Evolutionary conservation across 2,797 vertebrate species (phyloP).

Genomic region (Typhlichthys subterraneus): DNA sequence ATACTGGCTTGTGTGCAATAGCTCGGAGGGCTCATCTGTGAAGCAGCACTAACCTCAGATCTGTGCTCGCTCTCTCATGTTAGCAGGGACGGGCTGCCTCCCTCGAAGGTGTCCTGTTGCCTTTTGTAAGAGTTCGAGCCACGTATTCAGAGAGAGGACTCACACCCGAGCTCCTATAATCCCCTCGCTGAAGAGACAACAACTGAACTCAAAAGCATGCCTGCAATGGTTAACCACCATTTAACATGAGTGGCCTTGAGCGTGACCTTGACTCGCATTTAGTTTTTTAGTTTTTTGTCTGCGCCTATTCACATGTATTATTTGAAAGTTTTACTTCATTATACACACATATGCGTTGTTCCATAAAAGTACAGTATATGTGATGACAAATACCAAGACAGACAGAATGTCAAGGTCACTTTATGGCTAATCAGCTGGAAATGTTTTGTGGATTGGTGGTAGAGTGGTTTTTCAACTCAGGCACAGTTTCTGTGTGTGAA

Average conservation of each 20-base stretch:
- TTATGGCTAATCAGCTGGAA: constrained; percentile 37
- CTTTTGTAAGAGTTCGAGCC: constrained; percentile 31
- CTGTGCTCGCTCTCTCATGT: constrained; percentile 25
- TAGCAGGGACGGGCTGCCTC: constrained; percentile 10
- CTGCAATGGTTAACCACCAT: background rate
- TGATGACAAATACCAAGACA: constrained; percentile 3
- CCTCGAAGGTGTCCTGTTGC: constrained; percentile 38
- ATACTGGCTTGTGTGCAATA: constrained; percentile 11
- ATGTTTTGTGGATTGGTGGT: constrained; percentile 44
- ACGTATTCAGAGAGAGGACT: constrained; percentile 6
- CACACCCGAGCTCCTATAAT: constrained; percentile 13
- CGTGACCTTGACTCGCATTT: constrained; percentile 10
- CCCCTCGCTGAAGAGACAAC: background rate
- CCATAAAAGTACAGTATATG: background rate
- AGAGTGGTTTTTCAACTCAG: constrained; percentile 28
- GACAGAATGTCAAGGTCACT: constrained; percentile 6
- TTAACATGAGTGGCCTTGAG: constrained; percentile 6
- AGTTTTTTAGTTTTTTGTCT: too few species aligned
- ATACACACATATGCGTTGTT: too few species aligned
- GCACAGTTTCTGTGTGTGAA: constrained; percentile 40
- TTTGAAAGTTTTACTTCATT: too few species aligned
- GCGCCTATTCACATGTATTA: constrained; percentile 9
- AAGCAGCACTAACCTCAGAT: constrained; percentile 41
- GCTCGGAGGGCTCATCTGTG: constrained; percentile 34
- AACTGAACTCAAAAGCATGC: background rate